These are phyloP conservation scores for Drosophila paramelanica DNA, from an alignment of 2,888 invertebrate genomes.

Conservation along the genomic window DNA sequence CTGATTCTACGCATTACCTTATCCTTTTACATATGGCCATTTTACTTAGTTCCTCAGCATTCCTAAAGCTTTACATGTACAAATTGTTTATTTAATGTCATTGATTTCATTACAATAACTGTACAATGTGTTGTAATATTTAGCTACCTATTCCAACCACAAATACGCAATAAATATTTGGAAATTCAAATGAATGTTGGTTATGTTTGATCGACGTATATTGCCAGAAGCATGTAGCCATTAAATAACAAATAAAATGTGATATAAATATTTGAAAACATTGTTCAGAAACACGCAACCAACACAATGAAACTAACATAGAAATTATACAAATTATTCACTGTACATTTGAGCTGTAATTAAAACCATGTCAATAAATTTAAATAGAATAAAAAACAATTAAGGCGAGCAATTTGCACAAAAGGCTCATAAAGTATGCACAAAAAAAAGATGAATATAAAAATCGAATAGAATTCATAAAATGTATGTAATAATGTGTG, in stretches of 20 bases:
- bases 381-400: slow-evolving; percentile 41
- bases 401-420: slow-evolving; percentile 10
- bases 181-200: not conserved
- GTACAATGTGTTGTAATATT: not conserved
- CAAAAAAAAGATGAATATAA: slow-evolving; percentile 19
- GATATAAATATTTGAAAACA: not conserved
- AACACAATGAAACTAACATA: slow-evolving; percentile 11
- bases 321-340: slow-evolving; percentile 40
- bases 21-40: too few relatives aligned
- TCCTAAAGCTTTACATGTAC: too few relatives aligned
- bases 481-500: slow-evolving; percentile 2
- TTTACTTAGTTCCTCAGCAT: too few relatives aligned
- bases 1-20: too few relatives aligned
- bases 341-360: slow-evolving; percentile 53
- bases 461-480: not conserved
- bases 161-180: slow-evolving; percentile 2
- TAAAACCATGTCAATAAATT: slow-evolving; percentile 39
- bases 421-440: slow-evolving; percentile 14
- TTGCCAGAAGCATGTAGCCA: slow-evolving; percentile 7
- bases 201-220: slow-evolving; percentile 14
- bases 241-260: slow-evolving; percentile 2
- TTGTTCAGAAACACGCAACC: not conserved
- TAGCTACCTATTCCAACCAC: not conserved
- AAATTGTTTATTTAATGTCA: too few relatives aligned
- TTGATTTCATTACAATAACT: too few relatives aligned